Evolutionary conservation across 2,888 invertebrate species (phyloP), one percentile per base, ranked within the genome.

Genomic region (Xestia xanthographa): DNA sequence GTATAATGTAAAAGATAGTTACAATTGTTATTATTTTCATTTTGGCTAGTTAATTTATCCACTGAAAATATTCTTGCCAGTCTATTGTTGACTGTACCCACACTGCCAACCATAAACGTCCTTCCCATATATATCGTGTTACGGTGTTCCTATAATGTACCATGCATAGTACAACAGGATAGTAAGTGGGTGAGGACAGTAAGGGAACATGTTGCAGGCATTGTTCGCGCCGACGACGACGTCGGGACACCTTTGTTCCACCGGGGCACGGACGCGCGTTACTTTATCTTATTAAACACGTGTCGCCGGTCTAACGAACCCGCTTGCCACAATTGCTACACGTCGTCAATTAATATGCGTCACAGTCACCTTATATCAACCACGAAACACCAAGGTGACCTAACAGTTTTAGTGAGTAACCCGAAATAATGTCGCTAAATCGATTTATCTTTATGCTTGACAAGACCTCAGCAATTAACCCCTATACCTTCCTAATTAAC

Each of bases 211-310:
- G 91, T 90, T 87, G 89, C 88, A 83, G 91, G 89, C 88, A 94
- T 94, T 94, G 94, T 94, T 92, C 89, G 85, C 79, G 88, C 88
- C 90, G 88, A 87, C 88, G 90, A 5, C 34, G 34, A 87, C 87
- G 92, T 92, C 94, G 94, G 93, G 93, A 93, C 92, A 93, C 92
- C 95, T 95, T 95, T 95, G 95, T 95, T 94, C 93, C 89, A 91
- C 87, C 87, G 90, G 93, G 92, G 92, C 92, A 92, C 90, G 90
- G 87, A 82, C 78, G 80, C 80, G 82, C 81, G 91, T 93, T 92
- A 95, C 93, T 95, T 94, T 95, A 95, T 95, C 94, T 94, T 93
- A 94, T 95, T 94, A 78, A 82, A 95, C 94, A 95, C 92, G 92
- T 94, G 68, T 17, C 73, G 91, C 89, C 92, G 92, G 91, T 92